Conservation (phyloP, 2,888 invertebrate genomes). For the Escarpia spicata region DNA sequence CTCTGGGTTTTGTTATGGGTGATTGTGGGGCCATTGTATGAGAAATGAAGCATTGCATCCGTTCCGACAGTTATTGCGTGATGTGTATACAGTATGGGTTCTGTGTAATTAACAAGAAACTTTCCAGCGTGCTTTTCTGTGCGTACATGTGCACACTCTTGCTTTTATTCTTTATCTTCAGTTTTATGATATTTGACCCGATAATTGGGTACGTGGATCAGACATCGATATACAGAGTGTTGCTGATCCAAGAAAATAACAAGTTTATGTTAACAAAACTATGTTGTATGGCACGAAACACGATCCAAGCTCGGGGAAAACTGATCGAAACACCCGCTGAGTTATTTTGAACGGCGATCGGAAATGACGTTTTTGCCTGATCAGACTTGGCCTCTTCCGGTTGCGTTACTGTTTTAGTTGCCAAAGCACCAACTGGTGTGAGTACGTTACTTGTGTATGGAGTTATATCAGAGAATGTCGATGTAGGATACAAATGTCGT, state of each 20-base stretch:
- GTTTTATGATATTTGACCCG: background rate
- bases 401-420: background rate
- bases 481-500: background rate
- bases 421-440: background rate
- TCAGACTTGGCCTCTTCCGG: background rate
- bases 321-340: background rate
- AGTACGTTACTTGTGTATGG: background rate
- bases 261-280: background rate
- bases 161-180: background rate
- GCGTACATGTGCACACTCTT: background rate
- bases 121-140: background rate
- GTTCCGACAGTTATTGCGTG: background rate
- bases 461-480: background rate
- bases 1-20: background rate
- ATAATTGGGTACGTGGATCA: background rate
- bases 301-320: background rate
- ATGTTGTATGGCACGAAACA: background rate
- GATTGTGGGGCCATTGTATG: background rate
- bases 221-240: background rate
- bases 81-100: background rate
- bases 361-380: slow-evolving; percentile 11
- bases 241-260: background rate
- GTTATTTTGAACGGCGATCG: background rate
- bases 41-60: background rate
- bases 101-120: background rate